phyloP scores from a whole-genome alignment of 2,113 vertebrate genomes.

The Oenanthe melanoleuca region DNA sequence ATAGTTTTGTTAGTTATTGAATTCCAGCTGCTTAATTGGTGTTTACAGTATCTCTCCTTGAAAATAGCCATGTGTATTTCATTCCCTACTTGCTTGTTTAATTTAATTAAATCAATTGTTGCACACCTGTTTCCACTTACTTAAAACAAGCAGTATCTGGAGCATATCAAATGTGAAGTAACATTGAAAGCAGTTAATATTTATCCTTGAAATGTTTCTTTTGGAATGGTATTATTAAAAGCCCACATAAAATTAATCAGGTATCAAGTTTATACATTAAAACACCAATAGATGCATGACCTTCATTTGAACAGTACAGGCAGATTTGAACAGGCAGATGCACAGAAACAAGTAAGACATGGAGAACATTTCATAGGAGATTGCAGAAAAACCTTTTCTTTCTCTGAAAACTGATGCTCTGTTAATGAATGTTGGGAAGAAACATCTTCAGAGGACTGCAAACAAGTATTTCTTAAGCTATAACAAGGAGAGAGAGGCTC shows the following conservation, averaged over 20 bases:
- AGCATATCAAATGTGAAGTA: conserved; percentile 61
- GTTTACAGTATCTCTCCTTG: conserved; percentile 70
- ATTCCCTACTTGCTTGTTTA: conserved; percentile 48
- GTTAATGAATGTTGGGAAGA: not conserved
- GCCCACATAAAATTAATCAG: not conserved
- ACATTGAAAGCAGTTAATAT: conserved; percentile 53
- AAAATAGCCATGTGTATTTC: conserved; percentile 61
- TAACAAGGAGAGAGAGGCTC: not conserved
- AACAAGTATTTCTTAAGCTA: not conserved
- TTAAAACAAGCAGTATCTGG: conserved; percentile 69
- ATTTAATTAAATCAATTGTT: conserved; percentile 72
- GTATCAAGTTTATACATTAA: not conserved
- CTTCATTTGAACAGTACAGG: not conserved
- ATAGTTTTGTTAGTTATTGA: conserved; percentile 64
- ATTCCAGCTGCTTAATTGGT: conserved; percentile 71
- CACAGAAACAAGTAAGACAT: not conserved
- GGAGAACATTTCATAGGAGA: not conserved
- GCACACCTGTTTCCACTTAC: conserved; percentile 76
- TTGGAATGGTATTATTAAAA: conserved; percentile 13
- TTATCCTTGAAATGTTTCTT: conserved; percentile 9
- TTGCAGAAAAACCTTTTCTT: not conserved
- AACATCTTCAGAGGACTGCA: not conserved
- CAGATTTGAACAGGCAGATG: not conserved
- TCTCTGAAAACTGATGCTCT: not conserved
- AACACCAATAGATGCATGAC: not conserved